A percentile compares a stretch with the other conserved stretches of the same genome.
Evolutionary conservation across 1,140 invertebrate genomes (phyloP).

Genomic region (Fopius arisanus): DNA sequence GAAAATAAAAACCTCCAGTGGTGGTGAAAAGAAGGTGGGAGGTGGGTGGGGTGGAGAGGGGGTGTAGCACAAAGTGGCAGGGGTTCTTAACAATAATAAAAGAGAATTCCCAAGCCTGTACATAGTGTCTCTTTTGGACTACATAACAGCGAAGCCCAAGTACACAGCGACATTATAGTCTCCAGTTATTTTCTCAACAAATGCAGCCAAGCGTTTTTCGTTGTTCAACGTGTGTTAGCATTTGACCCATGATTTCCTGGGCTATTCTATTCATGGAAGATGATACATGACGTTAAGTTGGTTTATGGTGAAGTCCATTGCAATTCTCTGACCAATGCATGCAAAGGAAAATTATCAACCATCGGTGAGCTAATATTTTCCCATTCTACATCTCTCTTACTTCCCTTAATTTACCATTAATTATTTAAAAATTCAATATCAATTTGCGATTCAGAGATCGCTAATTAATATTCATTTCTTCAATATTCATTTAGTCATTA

Average conservation of each 20-base stretch:
- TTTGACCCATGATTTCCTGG: neutral
- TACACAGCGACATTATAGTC: constrained; percentile 14
- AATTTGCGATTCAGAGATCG: too few relatives aligned
- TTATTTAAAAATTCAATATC: too few relatives aligned
- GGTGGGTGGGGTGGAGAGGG: neutral
- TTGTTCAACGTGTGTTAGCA: constrained; percentile 14
- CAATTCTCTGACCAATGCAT: too few relatives aligned
- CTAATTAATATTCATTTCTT: too few relatives aligned
- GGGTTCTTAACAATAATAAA: constrained; percentile 25
- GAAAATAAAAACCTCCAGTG: neutral
- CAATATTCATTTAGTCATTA: too few relatives aligned
- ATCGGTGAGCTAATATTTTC: too few relatives aligned
- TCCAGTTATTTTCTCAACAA: constrained; percentile 41
- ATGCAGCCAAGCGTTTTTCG: constrained; percentile 35
- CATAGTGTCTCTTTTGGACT: neutral
- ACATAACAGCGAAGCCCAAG: neutral
- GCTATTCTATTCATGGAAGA: too few relatives aligned
- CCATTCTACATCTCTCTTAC: too few relatives aligned
- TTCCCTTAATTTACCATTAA: too few relatives aligned
- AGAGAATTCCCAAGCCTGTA: constrained; percentile 16
- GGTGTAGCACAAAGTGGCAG: constrained; percentile 8
- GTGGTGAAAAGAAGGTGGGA: neutral
- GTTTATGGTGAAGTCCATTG: too few relatives aligned
- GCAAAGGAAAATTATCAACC: too few relatives aligned
- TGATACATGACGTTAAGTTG: too few relatives aligned